Evolutionary conservation across 92 coral and sea anemone genomes (phyloP).

Genomic region (Phenganax subtilis): DNA sequence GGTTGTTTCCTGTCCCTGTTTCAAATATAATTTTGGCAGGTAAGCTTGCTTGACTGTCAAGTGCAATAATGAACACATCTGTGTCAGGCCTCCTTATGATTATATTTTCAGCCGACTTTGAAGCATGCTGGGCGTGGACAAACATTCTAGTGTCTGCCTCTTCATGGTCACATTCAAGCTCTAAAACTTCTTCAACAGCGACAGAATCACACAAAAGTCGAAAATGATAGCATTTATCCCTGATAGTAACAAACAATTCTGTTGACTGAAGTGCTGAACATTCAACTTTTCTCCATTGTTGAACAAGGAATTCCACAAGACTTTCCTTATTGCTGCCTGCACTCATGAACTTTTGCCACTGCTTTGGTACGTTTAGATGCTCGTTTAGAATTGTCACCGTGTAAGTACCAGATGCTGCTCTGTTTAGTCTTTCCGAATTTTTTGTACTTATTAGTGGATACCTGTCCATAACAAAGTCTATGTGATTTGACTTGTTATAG

Average conservation of each 20-base stretch:
- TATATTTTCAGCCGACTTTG: not conserved
- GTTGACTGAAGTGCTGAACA: not conserved
- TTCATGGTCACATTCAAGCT: not conserved
- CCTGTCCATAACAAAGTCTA: conserved; percentile 26
- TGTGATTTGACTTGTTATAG: not conserved
- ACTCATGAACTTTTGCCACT: conserved; percentile 14
- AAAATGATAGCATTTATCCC: not conserved
- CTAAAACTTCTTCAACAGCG: conserved; percentile 8
- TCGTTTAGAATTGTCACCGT: not conserved
- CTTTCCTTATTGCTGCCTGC: conserved; percentile 8
- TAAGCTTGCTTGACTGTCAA: conserved; percentile 5
- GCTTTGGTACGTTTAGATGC: conserved; percentile 10
- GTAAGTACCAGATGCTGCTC: conserved; percentile 17
- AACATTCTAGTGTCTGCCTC: conserved; percentile 13
- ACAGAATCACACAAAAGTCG: not conserved
- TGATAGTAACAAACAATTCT: not conserved
- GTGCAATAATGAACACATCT: conserved; percentile 16
- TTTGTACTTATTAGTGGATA: conserved; percentile 13
- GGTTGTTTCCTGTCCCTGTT: conserved; percentile 3
- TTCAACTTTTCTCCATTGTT: conserved; percentile 4
- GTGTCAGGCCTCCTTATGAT: conserved; percentile 14
- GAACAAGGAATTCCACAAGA: not conserved
- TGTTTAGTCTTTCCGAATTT: conserved; percentile 7
- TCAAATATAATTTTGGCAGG: not conserved
- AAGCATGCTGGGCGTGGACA: conserved; percentile 15